phyloP scores from a whole-genome alignment of 1,140 invertebrate species.

The Drosophila ambigua region DNA sequence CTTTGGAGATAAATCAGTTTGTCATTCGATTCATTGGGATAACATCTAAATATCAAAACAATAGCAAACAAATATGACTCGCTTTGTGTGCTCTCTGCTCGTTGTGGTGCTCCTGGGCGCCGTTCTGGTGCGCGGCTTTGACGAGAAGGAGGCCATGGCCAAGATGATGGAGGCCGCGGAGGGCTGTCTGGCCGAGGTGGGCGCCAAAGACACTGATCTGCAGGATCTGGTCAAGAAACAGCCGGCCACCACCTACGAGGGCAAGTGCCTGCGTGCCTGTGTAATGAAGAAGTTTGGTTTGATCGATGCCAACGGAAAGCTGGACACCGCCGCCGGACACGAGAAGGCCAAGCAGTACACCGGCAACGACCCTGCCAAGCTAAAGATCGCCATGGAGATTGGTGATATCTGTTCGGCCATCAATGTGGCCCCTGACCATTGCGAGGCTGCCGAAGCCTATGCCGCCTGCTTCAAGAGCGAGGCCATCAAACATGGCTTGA shows the following conservation, averaged over 20 bases:
- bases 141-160: conserved; percentile 55
- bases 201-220: conserved; percentile 51
- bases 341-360: conserved; percentile 69
- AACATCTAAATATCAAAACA: background rate
- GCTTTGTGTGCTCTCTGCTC: conserved; percentile 17
- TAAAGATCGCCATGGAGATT: conserved; percentile 61
- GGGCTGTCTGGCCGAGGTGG: conserved; percentile 41
- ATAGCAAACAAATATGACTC: conserved; percentile 41
- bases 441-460: conserved; percentile 60
- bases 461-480: conserved; percentile 54
- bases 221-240: conserved; percentile 48
- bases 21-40: conserved; percentile 22
- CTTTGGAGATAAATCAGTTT: conserved; percentile 11
- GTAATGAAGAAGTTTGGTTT: conserved; percentile 63
- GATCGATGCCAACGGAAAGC: conserved; percentile 47
- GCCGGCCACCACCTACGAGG: conserved; percentile 44
- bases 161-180: conserved; percentile 56
- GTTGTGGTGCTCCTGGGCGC: conserved; percentile 35
- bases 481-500: conserved; percentile 41
- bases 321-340: conserved; percentile 35
- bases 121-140: conserved; percentile 41
- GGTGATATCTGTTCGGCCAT: conserved; percentile 54
- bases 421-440: conserved; percentile 60
- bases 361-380: conserved; percentile 59
- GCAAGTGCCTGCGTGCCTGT: conserved; percentile 66